Evolutionary conservation across 2,888 invertebrate genomes (phyloP), one percentile per base, ranked within the genome.

Genomic region (Melinaea menophilus): DNA sequence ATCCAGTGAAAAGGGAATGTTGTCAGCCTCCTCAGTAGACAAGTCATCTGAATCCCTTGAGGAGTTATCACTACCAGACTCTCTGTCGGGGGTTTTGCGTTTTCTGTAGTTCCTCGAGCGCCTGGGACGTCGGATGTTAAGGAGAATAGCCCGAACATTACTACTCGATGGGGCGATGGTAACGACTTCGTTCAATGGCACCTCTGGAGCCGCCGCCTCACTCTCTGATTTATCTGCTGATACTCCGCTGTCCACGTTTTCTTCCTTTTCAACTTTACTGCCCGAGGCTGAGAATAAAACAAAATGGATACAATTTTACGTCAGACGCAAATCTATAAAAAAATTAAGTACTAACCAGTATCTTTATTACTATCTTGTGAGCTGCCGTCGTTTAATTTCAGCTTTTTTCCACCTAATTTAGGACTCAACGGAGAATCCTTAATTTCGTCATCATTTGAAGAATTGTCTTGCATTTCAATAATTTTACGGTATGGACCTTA

Each of bases 181-280:
- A 2, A 89, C 82, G 1, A 88, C 73, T 69, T 85, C 84, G 66
- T 89, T 90, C 3, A 84, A 78, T 7, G 85, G 85, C 0, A 77
- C 84, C 37, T 78, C 81, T 2, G 74, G 69, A 2, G 80, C 65
- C 7, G 76, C 73, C 9, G 75, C 74, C 11, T 90, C 88, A 60
- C 88, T 88, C 71, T 89, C 91, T n/a, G 89, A 89, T 68, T 89
- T 90, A 68, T 90, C 91, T 3, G 85, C 88, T 4, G 86, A 88
- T 34, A 90, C 79, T 5, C 90, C 91, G 72, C 90, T 91, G 62
- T 91, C 90, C 33, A 80, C 82, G 78, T 87, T 90, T 60, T 89
- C 90, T 66, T 89, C 85, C 63, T 79, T 77, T 48, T 76, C 68
- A 34, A 69, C 72, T 67, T 72, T 74, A 61, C 69, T 72, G 46